phyloP scores from a whole-genome alignment of 1,140 invertebrate genomes.

The Pachypeltis micranthus region DNA sequence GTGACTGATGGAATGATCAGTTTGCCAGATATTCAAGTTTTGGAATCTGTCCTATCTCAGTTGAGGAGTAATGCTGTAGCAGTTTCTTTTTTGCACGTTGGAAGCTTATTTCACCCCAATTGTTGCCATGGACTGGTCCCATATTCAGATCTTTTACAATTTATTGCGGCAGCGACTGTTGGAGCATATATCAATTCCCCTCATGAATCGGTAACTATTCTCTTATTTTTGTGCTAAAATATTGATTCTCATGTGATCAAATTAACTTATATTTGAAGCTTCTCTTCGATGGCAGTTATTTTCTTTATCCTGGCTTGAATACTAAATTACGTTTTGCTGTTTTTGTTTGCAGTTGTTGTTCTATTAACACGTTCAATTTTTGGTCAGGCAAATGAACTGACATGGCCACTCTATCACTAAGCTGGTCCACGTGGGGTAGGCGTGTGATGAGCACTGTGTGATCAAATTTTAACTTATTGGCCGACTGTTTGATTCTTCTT shows the following conservation, averaged over 20 bases:
- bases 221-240: too few relatives aligned
- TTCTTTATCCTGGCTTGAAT: too few relatives aligned
- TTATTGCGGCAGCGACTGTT: slow-evolving; percentile 64
- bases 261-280: slow-evolving; percentile 3
- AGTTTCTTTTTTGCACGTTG: slow-evolving; percentile 68
- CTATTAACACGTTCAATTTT: too few relatives aligned
- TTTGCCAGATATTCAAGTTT: slow-evolving; percentile 56
- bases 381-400: too few relatives aligned
- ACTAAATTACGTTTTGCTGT: too few relatives aligned
- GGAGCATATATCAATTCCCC: slow-evolving; percentile 46
- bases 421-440: too few relatives aligned
- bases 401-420: too few relatives aligned
- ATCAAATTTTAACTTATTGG: too few relatives aligned
- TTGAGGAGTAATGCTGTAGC: slow-evolving; percentile 61
- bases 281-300: slow-evolving; percentile 7
- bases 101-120: slow-evolving; percentile 54
- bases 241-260: background rate
- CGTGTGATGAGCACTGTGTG: too few relatives aligned
- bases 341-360: too few relatives aligned
- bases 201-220: slow-evolving; percentile 6
- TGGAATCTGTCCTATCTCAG: slow-evolving; percentile 62
- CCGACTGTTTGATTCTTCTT: too few relatives aligned
- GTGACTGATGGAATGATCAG: slow-evolving; percentile 73
- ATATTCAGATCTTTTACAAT: slow-evolving; percentile 65
- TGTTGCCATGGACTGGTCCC: slow-evolving; percentile 54